Evolutionary conservation across 1,140 invertebrate genomes (phyloP), one percentile per base, ranked within the genome.

Genomic region (Mactra quadrangularis): DNA sequence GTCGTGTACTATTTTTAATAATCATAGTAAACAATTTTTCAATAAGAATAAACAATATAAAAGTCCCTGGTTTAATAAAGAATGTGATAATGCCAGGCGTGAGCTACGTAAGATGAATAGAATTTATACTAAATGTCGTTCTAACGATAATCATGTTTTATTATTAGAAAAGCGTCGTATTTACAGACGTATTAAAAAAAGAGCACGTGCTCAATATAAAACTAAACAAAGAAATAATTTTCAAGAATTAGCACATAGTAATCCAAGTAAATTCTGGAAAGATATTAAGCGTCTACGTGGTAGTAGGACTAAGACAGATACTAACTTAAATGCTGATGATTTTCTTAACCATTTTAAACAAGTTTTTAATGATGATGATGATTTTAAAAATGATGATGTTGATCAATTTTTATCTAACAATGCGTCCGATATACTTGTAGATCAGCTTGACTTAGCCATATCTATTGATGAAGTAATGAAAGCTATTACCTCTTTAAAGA

Each of bases 381-480:
- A 15, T 57, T 57, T 57, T 17, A 27, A 7, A 15, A 7, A 57
- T 57, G 22, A 25, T 7, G 17, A n/a, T 27, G 17, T 57, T 15
- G 17, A n/a, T 15, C 9, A 17, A 15, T 15, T 7, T 57, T 11
- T n/a, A 57, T 11, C 11, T n/a, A 57, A 57, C 22, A 50, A 50
- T 27, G 31, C 15, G 19, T 22, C 1, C n/a, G 29, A 27, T 60
- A 27, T 22, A 22, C 1, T 27, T 4, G 29, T 60, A 31, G 22
- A 60, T 17, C 17, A 19, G 17, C 57, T 60, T 31, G 57, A 60
- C 29, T 22, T 3, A n/a, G 62, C 1, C 1, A 33, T 41, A 6
- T 22, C 31, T n/a, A 41, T 66, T 66, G 41, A 70, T 2, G 66
- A 70, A 52, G 41, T 70, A 7, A 38, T 38, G 41, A 45, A 38